These are phyloP conservation scores for Phymanthus crucifer DNA, from an alignment of 92 coral and sea anemone species.

Conservation along the genomic window DNA sequence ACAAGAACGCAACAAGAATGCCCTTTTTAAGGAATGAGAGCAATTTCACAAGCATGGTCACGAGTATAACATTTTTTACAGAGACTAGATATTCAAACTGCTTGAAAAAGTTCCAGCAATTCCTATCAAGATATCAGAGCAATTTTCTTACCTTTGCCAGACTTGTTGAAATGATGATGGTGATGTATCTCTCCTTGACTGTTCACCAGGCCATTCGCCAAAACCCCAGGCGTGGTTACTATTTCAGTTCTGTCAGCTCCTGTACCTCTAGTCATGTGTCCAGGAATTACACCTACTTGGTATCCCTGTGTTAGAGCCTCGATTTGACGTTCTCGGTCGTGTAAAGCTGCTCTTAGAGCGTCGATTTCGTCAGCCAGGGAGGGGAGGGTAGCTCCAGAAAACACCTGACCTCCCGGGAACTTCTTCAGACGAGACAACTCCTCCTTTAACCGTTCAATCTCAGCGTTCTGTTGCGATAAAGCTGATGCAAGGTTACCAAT, in stretches of 20 bases:
- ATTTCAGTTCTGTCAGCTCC: slow-evolving; percentile 18
- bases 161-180: slow-evolving; percentile 62
- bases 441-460: slow-evolving; percentile 67
- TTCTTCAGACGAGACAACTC: slow-evolving; percentile 43
- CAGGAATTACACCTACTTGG: slow-evolving; percentile 21
- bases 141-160: slow-evolving; percentile 35
- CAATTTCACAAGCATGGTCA: too few species aligned
- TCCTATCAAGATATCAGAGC: too few species aligned
- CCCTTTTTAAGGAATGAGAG: too few species aligned
- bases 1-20: too few species aligned
- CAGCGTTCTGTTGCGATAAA: slow-evolving; percentile 67
- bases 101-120: too few species aligned
- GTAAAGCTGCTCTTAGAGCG: slow-evolving; percentile 72
- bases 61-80: too few species aligned
- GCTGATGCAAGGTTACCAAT: slow-evolving; percentile 83
- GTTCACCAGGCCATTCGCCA: slow-evolving; percentile 33
- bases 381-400: slow-evolving; percentile 35
- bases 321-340: slow-evolving; percentile 67
- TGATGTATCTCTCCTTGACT: slow-evolving; percentile 68
- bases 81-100: too few species aligned
- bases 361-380: slow-evolving; percentile 73
- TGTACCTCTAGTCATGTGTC: slow-evolving; percentile 25
- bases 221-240: slow-evolving; percentile 21
- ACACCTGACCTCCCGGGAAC: neutral
- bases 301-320: slow-evolving; percentile 47